A percentile compares a stretch with the other conserved stretches of the same genome.
phyloP scores from a whole-genome alignment of 2,113 vertebrate genomes.

The Tinamus guttatus region DNA sequence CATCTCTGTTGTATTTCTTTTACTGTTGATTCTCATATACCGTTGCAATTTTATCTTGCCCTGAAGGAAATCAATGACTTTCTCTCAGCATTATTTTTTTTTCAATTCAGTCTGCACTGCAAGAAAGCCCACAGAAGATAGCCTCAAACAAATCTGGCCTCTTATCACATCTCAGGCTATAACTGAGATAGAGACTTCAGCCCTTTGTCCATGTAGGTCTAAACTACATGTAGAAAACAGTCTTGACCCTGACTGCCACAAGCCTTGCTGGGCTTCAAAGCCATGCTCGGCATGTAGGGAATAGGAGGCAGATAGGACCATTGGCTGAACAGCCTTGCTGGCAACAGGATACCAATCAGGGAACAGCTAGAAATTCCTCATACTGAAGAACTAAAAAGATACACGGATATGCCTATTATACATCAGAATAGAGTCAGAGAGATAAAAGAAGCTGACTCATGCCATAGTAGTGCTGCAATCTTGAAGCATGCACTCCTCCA shows the following conservation, averaged over 20 bases:
- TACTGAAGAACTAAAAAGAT: too few relatives aligned
- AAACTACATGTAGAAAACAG: rapidly evolving
- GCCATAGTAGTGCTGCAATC: not conserved
- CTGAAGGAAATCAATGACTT: not conserved
- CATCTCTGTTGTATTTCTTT: not conserved
- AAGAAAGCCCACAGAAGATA: not conserved
- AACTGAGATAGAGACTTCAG: not conserved
- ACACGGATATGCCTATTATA: not conserved
- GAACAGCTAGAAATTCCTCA: too few relatives aligned
- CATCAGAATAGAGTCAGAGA: too few relatives aligned
- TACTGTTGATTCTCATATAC: not conserved
- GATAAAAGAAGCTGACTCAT: not conserved
- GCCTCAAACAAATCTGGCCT: not conserved
- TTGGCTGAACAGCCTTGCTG: too few relatives aligned
- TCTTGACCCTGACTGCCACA: not conserved
- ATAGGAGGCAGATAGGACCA: too few relatives aligned
- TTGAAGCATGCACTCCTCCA: not conserved
- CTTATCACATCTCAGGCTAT: not conserved
- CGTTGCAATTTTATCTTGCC: not conserved
- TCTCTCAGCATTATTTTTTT: not conserved
- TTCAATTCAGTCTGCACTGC: not conserved
- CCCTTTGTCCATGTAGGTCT: not conserved
- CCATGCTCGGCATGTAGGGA: too few relatives aligned
- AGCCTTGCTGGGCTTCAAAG: not conserved
- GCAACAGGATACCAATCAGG: too few relatives aligned